phyloP scores from a whole-genome alignment of 2,797 vertebrate species.

The Pseudochromis fuscus region DNA sequence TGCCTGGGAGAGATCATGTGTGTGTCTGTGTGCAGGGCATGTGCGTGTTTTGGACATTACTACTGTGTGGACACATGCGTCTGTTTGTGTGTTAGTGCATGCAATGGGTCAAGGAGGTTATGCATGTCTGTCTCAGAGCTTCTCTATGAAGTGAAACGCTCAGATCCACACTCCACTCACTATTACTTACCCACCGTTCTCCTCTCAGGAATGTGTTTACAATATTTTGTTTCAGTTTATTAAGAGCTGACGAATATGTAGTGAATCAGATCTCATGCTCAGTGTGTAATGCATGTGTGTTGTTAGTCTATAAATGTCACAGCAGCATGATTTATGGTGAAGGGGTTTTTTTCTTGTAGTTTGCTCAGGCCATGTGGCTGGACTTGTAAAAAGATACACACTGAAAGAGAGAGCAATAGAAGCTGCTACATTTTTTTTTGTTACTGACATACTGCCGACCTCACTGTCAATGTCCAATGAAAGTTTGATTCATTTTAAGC shows the following conservation, averaged over 20 bases:
- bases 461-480: background rate
- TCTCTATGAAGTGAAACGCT: constrained; percentile 31
- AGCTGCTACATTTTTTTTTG: constrained; percentile 1
- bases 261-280: constrained; percentile 58
- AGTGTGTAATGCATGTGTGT: constrained; percentile 58
- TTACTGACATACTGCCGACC: background rate
- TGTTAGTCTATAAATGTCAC: constrained; percentile 69
- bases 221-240: constrained; percentile 79
- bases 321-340: constrained; percentile 60
- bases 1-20: constrained; percentile 58
- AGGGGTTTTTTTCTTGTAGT: constrained; percentile 44
- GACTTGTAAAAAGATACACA: constrained; percentile 46
- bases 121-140: constrained; percentile 41
- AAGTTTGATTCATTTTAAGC: constrained; percentile 5
- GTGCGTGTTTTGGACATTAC: constrained; percentile 47
- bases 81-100: constrained; percentile 44
- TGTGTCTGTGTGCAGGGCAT: constrained; percentile 54
- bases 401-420: constrained; percentile 23
- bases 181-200: constrained; percentile 44
- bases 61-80: constrained; percentile 20
- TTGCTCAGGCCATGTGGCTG: constrained; percentile 44
- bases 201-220: constrained; percentile 75
- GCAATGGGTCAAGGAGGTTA: constrained; percentile 43
- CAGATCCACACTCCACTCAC: constrained; percentile 39
- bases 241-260: constrained; percentile 69